phyloP scores from a whole-genome alignment of 1,140 invertebrate genomes.

The Drosophila biarmipes region DNA sequence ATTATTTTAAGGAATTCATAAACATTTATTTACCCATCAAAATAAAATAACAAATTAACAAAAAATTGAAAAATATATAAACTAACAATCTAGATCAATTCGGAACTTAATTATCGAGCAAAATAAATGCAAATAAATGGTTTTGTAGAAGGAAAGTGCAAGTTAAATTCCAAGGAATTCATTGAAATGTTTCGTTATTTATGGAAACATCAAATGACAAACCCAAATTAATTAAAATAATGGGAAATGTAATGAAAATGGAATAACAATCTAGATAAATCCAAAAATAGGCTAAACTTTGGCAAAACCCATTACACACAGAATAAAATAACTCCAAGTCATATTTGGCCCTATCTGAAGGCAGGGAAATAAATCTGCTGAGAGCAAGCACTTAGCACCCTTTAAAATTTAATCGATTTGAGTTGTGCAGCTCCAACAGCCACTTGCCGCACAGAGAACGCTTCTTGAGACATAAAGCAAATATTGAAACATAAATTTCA shows the following conservation, averaged over 20 bases:
- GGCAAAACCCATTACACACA: background rate
- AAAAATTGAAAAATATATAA: too few relatives aligned
- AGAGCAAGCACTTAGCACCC: constrained; percentile 15
- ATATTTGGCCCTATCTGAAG: background rate
- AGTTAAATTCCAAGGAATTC: too few relatives aligned
- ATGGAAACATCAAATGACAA: too few relatives aligned
- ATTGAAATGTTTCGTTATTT: too few relatives aligned
- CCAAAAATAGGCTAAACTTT: background rate
- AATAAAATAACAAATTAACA: too few relatives aligned
- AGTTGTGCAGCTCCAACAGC: constrained; percentile 11
- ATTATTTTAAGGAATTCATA: too few relatives aligned
- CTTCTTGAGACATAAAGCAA: constrained; percentile 35
- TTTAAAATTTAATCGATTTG: constrained; percentile 23
- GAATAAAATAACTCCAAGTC: background rate
- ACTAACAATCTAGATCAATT: too few relatives aligned
- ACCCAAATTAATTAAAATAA: background rate
- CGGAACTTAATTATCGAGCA: too few relatives aligned
- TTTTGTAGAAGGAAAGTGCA: too few relatives aligned
- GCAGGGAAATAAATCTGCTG: background rate
- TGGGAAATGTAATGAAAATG: background rate
- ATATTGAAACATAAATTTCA: constrained; percentile 46
- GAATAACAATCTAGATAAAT: too few relatives aligned
- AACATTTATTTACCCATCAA: too few relatives aligned
- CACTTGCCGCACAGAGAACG: constrained; percentile 7
- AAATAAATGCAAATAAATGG: too few relatives aligned